Base-by-base conservation (phyloP, 2,113 vertebrate species). In the Dasyprocta punctata region DNA sequence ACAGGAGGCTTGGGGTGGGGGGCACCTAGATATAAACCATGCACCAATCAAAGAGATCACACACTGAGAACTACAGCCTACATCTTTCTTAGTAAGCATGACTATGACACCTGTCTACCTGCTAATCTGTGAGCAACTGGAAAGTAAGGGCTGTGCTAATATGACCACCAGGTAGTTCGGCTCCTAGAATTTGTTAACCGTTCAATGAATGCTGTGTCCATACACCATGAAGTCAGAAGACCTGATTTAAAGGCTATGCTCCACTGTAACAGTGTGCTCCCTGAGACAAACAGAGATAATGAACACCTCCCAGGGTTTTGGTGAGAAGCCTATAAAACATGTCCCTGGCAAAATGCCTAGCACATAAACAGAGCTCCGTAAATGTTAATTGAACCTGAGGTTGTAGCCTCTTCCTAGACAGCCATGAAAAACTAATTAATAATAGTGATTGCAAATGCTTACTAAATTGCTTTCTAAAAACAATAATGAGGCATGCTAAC, bases 361-460 rank as follows among this genome's bases (percentile, higher is more conserved):
- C 52, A 81, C 75, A 96, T 96, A 80, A 92, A 96, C 65, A 36
- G 61, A 96, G 69, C 28, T 92, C 67, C 88, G 54, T 71, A 92
- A 97, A 97, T 78, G 96, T 95, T 97, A 91, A 97, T 96, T 97
- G 84, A 96, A 96, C 92, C 71, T 97, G 83, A 96, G 95, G 77
- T 93, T 92, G 61, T 91, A 67, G 69, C 61, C 92, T 81, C 87
- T 90, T 90, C 87, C 90, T 63, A 92, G 90, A 77, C 95, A 85
- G 41, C 92, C 94, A 97, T 95, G 89, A 97, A 97, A 95, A 97
- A 77, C 81, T 92, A 97, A 97, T 97, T 98, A 97, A 97, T 96
- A 82, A 84, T 58, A 63, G 61, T 90, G 47, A 94, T 94, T 90
- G 52, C 65, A 82, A 93, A 95, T 71, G 80, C 75, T 90, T 82